Conservation (phyloP, 2,797 vertebrate species). For the Dendrocincla fuliginosa region DNA sequence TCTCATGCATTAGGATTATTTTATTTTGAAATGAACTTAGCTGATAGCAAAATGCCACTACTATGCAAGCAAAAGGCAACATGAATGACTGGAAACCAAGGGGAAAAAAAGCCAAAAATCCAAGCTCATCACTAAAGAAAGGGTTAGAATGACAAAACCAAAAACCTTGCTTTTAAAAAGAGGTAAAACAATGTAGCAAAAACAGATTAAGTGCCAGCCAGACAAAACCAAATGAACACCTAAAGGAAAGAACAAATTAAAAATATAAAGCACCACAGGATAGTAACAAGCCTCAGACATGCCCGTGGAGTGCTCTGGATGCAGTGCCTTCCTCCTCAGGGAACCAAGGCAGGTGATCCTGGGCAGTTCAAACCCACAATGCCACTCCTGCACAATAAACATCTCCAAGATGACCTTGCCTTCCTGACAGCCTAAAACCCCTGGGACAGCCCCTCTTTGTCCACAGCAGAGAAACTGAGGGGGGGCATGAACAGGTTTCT, state of each 20-base stretch:
- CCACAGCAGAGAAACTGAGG: neutral
- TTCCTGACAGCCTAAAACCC: neutral
- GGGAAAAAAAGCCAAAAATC: neutral
- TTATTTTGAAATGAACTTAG: neutral
- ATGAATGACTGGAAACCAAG: conserved; percentile 41
- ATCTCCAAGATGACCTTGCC: neutral
- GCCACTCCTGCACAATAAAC: neutral
- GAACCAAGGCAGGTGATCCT: neutral
- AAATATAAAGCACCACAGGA: neutral
- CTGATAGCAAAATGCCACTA: conserved; percentile 40
- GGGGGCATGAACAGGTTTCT: neutral
- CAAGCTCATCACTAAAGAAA: conserved; percentile 31
- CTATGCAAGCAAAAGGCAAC: conserved; percentile 9
- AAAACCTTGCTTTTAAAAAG: conserved; percentile 71
- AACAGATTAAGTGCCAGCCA: conserved; percentile 82
- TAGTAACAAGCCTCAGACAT: neutral
- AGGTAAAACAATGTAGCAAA: conserved; percentile 78
- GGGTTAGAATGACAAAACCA: conserved; percentile 34
- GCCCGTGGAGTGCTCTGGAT: neutral
- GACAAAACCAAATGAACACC: conserved; percentile 78
- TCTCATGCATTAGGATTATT: neutral
- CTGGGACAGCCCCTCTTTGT: neutral
- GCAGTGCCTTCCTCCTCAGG: neutral
- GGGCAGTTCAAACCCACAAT: conserved; percentile 74
- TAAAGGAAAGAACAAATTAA: conserved; percentile 72